phyloP scores from a whole-genome alignment of 2,113 vertebrate species.

The Copsychus sechellarum region DNA sequence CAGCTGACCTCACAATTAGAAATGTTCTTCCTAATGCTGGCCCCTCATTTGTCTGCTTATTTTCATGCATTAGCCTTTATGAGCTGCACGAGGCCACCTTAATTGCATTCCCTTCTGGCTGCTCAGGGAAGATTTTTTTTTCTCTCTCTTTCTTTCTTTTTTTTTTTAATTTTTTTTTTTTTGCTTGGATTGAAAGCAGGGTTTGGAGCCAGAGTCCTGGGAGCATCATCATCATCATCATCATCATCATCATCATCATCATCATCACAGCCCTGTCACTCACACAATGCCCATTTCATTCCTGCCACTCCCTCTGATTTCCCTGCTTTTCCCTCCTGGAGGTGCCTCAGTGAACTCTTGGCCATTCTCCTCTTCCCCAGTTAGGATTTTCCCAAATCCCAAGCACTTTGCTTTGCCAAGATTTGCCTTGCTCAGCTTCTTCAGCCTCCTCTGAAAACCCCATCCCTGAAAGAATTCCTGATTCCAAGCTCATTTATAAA shows the following conservation, averaged over 20 bases:
- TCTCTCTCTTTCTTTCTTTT: no score
- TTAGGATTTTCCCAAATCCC: not conserved
- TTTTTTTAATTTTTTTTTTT: not conserved
- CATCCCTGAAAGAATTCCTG: not conserved
- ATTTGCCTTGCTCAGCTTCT: not conserved
- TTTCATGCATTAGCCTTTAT: constrained; percentile 25
- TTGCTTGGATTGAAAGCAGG: not conserved
- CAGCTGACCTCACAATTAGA: not conserved
- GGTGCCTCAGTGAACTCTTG: not conserved
- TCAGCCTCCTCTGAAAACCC: not conserved
- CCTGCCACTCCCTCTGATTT: not conserved
- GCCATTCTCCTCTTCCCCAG: not conserved
- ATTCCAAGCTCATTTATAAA: not conserved
- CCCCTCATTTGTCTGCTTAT: not conserved
- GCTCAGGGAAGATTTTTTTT: not conserved
- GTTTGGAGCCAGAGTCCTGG: not conserved
- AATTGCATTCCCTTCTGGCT: constrained; percentile 39
- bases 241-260: not conserved
- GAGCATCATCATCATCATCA: not conserved
- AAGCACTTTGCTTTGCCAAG: not conserved
- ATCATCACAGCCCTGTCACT: not conserved
- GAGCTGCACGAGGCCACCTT: not conserved
- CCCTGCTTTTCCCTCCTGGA: not conserved
- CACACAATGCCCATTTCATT: not conserved
- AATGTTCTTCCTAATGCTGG: not conserved